phyloP scores from a whole-genome alignment of 1,140 invertebrate species.

The Dendroctonus valens region DNA sequence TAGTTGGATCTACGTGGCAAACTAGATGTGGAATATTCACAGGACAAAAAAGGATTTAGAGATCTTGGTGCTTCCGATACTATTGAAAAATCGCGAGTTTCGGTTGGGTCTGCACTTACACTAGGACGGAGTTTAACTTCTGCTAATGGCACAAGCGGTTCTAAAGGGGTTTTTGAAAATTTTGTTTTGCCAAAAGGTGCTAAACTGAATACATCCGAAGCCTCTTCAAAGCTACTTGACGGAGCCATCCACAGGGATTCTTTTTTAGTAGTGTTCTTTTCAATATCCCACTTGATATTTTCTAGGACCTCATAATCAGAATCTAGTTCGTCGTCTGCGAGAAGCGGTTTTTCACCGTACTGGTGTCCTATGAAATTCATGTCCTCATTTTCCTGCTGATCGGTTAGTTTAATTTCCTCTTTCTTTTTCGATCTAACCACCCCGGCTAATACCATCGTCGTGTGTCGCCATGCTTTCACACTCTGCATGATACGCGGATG shows the following conservation, averaged over 20 bases:
- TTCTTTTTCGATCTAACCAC: slow-evolving; percentile 47
- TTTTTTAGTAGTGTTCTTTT: slow-evolving; percentile 40
- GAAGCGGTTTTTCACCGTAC: slow-evolving; percentile 74
- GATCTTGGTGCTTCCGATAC: slow-evolving; percentile 8
- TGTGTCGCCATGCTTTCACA: slow-evolving; percentile 67
- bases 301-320: slow-evolving; percentile 57
- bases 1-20: slow-evolving; percentile 38
- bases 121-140: neutral
- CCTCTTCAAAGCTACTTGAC: slow-evolving; percentile 45
- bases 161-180: slow-evolving; percentile 38
- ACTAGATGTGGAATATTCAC: slow-evolving; percentile 24
- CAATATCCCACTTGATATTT: slow-evolving; percentile 45
- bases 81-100: neutral
- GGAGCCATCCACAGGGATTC: slow-evolving; percentile 44
- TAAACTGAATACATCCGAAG: slow-evolving; percentile 70
- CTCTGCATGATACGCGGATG: slow-evolving; percentile 70
- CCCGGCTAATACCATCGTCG: slow-evolving; percentile 57
- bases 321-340: slow-evolving; percentile 77
- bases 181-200: slow-evolving; percentile 67
- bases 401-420: slow-evolving; percentile 44
- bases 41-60: slow-evolving; percentile 40
- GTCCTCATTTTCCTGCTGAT: slow-evolving; percentile 48
- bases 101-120: neutral
- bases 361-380: slow-evolving; percentile 69
- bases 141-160: neutral